Base-by-base conservation (phyloP, 2,113 vertebrate genomes). In the Dicentrarchus labrax region DNA sequence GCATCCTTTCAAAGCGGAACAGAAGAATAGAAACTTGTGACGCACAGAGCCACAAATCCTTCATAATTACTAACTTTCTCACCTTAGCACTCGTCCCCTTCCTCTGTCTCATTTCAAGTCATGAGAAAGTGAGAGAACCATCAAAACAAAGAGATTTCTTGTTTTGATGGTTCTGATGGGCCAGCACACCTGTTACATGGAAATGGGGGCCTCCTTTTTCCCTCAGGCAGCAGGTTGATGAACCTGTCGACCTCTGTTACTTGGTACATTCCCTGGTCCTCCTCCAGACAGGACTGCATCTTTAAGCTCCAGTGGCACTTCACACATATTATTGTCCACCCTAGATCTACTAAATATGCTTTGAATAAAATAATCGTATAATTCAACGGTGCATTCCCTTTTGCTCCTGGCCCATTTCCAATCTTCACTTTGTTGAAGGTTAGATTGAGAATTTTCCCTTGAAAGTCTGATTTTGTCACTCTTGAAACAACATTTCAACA, bases 111-210 rank as follows among this genome's bases (percentile, higher is more conserved):
- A 12, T 66, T 76, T 45, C 41, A 77, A 43, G 22, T 56, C 8
- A 3, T 78, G 87, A 81, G 64, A 84, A n/a, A n/a, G n/a, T n/a
- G n/a, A n/a, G n/a, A n/a, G n/a, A n/a, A n/a, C n/a, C n/a, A n/a
- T n/a, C n/a, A n/a, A n/a, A n/a, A n/a, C n/a, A n/a, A n/a, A n/a
- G n/a, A n/a, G n/a, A 68, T 64, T 54, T 88, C n/a, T 88, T 89
- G 78, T 91, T 88, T 89, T 88, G 89, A 86, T 84, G 85, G 41
- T 68, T 80, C 36, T 39, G 22, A 75, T 7, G 16, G 21, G 16
- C 61, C 21, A 9, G 64, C 87, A 90, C 93, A 94, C 90, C 93
- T 94, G 93, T 86, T 93, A 4, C 24, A 82, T 41, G 65, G 67
- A 61, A 65, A 67, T 16, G 22, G 64, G 61, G 38, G 61, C 62